Percentiles rank a stretch among this genome's conserved stretches.
Evolutionary conservation across 2,113 vertebrate species (phyloP).

Genomic region (Megaptera novaeangliae): DNA sequence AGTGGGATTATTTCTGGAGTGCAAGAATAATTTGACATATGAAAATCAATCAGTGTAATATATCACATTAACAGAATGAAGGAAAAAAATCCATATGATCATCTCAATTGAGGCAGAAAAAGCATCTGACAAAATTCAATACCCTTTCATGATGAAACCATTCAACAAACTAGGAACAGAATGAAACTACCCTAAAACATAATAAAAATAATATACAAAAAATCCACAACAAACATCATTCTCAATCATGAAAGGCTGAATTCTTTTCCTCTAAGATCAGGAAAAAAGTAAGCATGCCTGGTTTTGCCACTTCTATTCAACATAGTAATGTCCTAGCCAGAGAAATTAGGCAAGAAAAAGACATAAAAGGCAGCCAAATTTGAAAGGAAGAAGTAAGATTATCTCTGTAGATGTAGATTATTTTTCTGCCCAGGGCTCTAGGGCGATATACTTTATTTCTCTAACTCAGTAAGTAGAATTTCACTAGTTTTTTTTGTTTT

Average conservation of each 20-base stretch:
- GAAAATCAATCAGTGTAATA: not conserved
- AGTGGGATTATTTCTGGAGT: not conserved
- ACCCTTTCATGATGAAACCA: not conserved
- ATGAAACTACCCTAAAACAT: not conserved
- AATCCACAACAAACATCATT: not conserved
- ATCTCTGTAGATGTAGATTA: not conserved
- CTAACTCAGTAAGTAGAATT: not conserved
- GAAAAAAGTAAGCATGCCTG: not conserved
- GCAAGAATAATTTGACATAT: not conserved
- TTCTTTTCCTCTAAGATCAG: not conserved
- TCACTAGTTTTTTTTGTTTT: not conserved
- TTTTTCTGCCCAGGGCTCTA: not conserved
- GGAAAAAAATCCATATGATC: not conserved
- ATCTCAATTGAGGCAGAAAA: not conserved
- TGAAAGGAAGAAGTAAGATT: not conserved
- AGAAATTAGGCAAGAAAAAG: not conserved
- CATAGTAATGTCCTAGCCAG: not conserved
- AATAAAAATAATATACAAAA: not conserved
- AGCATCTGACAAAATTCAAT: not conserved
- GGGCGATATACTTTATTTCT: not conserved
- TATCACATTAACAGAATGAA: not conserved
- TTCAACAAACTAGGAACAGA: not conserved
- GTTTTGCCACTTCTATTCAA: not conserved
- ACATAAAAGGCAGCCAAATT: not conserved
- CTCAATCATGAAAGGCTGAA: not conserved